Evolutionary conservation across 2,113 vertebrate genomes (phyloP), one percentile per base, ranked within the genome.

Genomic region (Mola mola): DNA sequence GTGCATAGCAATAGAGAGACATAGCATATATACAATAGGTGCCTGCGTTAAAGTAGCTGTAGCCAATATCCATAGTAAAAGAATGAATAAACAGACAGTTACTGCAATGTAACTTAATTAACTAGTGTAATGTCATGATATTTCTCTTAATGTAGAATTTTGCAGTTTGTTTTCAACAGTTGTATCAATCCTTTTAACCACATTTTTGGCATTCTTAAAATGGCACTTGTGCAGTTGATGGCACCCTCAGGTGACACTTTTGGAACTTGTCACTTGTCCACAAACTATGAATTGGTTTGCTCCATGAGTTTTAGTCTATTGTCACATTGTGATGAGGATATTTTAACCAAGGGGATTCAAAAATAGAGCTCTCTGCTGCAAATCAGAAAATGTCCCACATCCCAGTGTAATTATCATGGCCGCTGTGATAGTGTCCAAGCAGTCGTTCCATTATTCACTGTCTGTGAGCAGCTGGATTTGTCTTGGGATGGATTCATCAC

Each of bases 391-490:
- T 26, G 58, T n/a, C 25, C 33, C 40, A 40, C 31, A 34, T 36
- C 20, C 4, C 48, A 19, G 64, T 41, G 4, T 55, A 73, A 68
- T 69, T 51, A 56, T 13, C 42, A 29, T 16, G 19, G 46, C 62
- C 67, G 72, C 47, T 58, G 57, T n/a, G n/a, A n/a, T n/a, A n/a
- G 29, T 26, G 49, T 72, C 43, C 55, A 16, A 38, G 57, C 51
- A 58, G 56, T 57, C 47, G 26, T 58, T 63, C 56, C 41, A 37
- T 63, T 62, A 56, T 66, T 77, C 49, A 56, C 61, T 43, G 49
- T 60, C n/a, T n/a, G n/a, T 51, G 63, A 72, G 28, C 41, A 25
- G 47, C 41, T 60, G 78, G 36, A 57, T 75, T 42, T 58, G 46
- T 59, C 43, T 50, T 13, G 26, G 28, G 38, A 3, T 57, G 60